A percentile compares a stretch with the other conserved stretches of the same genome.
Conservation (phyloP, 2,888 invertebrate genomes). For the Atrina japonica region DNA sequence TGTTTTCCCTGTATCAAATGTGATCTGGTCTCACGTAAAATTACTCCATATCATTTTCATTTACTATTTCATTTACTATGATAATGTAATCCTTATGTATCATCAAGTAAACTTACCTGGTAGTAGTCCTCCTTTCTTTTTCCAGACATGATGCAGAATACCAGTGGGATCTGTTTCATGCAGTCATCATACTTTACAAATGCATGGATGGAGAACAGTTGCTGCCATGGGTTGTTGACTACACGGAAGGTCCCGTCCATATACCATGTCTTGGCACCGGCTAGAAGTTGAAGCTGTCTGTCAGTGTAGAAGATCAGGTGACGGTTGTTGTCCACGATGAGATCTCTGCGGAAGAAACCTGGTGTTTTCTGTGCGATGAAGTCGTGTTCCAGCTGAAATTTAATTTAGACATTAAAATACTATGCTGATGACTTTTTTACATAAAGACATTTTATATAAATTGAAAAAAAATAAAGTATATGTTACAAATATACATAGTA, state of each 20-base stretch:
- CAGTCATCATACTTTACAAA: constrained; percentile 21
- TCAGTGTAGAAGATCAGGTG: constrained; percentile 23
- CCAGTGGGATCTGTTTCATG: constrained; percentile 34
- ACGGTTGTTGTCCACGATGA: constrained; percentile 5
- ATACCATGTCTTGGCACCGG: constrained; percentile 35
- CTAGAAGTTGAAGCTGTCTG: constrained; percentile 22
- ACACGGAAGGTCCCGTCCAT: constrained; percentile 36
- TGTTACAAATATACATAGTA: no score
- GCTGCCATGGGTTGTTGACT: constrained; percentile 23
- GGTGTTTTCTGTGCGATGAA: background rate
- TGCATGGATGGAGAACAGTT: constrained; percentile 34
- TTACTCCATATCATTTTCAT: no score
- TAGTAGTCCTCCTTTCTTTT: constrained; percentile 25
- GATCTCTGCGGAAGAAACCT: constrained; percentile 14
- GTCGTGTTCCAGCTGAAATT: no score
- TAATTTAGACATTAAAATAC: no score
- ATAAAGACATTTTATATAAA: no score
- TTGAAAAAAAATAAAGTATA: no score
- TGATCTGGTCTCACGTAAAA: no score
- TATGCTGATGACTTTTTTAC: no score
- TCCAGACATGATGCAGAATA: constrained; percentile 34
- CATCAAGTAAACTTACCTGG: no score
- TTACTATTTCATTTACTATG: no score
- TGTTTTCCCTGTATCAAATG: no score
- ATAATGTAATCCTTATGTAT: no score